phyloP scores from a whole-genome alignment of 2,888 invertebrate genomes.

The Candidula unifasciata region DNA sequence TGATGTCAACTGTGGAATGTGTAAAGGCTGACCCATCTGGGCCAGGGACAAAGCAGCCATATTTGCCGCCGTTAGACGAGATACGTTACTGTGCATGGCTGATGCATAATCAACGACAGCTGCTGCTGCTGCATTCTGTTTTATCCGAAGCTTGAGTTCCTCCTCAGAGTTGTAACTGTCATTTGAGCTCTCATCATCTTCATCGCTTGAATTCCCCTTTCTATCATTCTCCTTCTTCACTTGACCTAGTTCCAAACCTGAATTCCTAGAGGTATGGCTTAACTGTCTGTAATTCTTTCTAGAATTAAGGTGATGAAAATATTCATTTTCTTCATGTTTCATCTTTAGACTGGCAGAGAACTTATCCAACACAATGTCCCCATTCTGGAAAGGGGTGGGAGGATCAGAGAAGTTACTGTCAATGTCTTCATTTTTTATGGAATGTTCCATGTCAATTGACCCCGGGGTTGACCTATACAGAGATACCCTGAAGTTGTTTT shows the following conservation, averaged over 20 bases:
- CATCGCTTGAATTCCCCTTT: conserved; percentile 20
- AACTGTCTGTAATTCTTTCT: background rate
- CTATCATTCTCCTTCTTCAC: conserved; percentile 26
- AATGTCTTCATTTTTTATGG: conserved; percentile 45
- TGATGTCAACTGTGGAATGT: conserved; percentile 72
- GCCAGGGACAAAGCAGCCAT: conserved; percentile 59
- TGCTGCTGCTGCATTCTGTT: conserved; percentile 38
- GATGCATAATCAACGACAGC: conserved; percentile 47
- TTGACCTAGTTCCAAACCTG: conserved; percentile 45
- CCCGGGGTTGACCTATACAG: conserved; percentile 33
- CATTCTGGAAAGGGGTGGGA: conserved; percentile 27
- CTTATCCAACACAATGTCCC: background rate
- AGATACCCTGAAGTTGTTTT: background rate
- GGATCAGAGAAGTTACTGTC: conserved; percentile 18
- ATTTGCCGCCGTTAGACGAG: conserved; percentile 54
- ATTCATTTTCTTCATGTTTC: conserved; percentile 22
- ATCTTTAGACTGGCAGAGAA: conserved; percentile 21
- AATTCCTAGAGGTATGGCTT: conserved; percentile 10
- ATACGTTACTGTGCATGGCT: conserved; percentile 49
- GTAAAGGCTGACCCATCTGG: conserved; percentile 63
- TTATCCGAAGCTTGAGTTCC: conserved; percentile 47
- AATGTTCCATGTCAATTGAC: conserved; percentile 48
- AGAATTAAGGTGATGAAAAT: background rate
- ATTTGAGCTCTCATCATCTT: conserved; percentile 41
- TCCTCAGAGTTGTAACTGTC: conserved; percentile 47